A percentile compares a stretch with the other conserved stretches of the same genome.
Evolutionary conservation across 2,797 vertebrate genomes (phyloP).

Genomic region (Chrosomus eos): DNA sequence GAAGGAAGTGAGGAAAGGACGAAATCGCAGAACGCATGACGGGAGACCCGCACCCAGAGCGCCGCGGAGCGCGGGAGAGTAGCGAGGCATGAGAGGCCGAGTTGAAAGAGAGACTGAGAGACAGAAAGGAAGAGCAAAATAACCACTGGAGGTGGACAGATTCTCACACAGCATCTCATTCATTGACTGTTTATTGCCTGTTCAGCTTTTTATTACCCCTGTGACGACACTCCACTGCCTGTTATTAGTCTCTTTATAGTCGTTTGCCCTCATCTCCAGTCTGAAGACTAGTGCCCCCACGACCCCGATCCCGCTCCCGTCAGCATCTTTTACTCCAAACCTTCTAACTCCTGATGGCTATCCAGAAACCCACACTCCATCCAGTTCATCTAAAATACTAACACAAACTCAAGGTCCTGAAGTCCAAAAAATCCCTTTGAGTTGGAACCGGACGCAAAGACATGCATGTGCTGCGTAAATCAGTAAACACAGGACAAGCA

Average conservation of each 20-base stretch:
- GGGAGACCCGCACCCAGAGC: constrained; percentile 83
- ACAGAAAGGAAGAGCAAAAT: constrained; percentile 63
- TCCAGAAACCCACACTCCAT: constrained; percentile 39
- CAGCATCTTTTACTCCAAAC: constrained; percentile 39
- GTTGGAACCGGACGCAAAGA: constrained; percentile 18
- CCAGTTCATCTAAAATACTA: constrained; percentile 17
- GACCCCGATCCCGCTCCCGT: constrained; percentile 73
- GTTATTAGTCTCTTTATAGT: constrained; percentile 58
- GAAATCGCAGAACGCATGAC: constrained; percentile 88
- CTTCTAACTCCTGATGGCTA: constrained; percentile 57
- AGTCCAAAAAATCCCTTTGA: constrained; percentile 1
- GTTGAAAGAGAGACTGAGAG: constrained; percentile 54
- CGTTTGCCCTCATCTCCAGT: constrained; percentile 33
- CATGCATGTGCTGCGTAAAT: constrained; percentile 43
- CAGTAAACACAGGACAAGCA: constrained; percentile 16
- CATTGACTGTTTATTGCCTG: constrained; percentile 60
- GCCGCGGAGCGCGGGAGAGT: constrained; percentile 87
- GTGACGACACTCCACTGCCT: constrained; percentile 47
- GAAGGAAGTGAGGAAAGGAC: constrained; percentile 83
- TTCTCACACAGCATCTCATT: constrained; percentile 56
- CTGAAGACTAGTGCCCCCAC: constrained; percentile 61
- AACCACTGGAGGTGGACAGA: constrained; percentile 60
- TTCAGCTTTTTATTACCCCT: constrained; percentile 37
- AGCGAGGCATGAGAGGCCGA: constrained; percentile 41
- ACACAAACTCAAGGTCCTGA: constrained; percentile 44